phyloP scores from a whole-genome alignment of 1,140 invertebrate species.

The Vanessa atalanta region DNA sequence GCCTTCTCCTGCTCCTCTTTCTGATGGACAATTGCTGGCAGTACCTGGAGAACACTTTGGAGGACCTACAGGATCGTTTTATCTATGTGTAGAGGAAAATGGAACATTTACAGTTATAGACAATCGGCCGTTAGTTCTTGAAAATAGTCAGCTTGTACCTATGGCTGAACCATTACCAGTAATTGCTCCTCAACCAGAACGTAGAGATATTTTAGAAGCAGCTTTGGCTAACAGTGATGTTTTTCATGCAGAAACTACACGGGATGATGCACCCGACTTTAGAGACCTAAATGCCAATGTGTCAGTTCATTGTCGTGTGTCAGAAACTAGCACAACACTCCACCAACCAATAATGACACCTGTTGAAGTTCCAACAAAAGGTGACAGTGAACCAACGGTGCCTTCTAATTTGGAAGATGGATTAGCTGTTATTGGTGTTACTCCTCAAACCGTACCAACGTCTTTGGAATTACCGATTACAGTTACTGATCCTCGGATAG shows the following conservation, averaged over 20 bases:
- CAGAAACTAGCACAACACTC: conserved; percentile 87
- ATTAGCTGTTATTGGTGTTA: conserved; percentile 81
- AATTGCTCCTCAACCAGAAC: conserved; percentile 58
- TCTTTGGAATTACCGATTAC: conserved; percentile 86
- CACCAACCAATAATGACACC: conserved; percentile 91
- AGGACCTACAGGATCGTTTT: conserved; percentile 83
- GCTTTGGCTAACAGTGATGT: conserved; percentile 88
- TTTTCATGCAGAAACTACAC: conserved; percentile 83
- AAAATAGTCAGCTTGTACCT: conserved; percentile 82
- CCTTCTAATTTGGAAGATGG: conserved; percentile 80
- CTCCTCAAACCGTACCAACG: conserved; percentile 81
- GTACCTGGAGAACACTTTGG: conserved; percentile 85
- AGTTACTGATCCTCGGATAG: conserved; percentile 85
- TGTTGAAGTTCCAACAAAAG: conserved; percentile 85
- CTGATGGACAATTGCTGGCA: conserved; percentile 84
- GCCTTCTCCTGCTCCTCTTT: conserved; percentile 60
- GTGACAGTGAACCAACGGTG: conserved; percentile 74
- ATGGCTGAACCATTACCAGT: conserved; percentile 67
- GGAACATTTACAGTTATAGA: conserved; percentile 86
- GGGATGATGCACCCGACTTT: conserved; percentile 78
- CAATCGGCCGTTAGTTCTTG: conserved; percentile 83
- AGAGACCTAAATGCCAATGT: conserved; percentile 79
- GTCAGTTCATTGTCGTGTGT: conserved; percentile 81
- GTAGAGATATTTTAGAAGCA: conserved; percentile 88
- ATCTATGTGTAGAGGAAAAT: conserved; percentile 84